Base-by-base conservation (phyloP, 2,888 invertebrate genomes). In the Linhomoeus sp. region DNA sequence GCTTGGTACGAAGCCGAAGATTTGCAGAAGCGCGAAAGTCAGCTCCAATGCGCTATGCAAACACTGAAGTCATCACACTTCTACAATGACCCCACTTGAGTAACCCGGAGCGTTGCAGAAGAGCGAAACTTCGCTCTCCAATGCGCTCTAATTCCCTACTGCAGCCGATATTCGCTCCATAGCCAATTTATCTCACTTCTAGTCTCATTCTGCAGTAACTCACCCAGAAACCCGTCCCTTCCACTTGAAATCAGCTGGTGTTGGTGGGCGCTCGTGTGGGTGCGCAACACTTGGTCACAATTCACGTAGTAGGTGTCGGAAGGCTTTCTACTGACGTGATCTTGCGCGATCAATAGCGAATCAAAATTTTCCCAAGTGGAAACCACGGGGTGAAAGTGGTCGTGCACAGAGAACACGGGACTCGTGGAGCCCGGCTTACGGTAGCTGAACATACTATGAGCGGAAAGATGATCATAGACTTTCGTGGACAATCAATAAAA, bases 191-290 rank as follows among this genome's bases (percentile, higher is more conserved):
- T 15, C 15, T 9, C 15, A 33, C 12, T 9, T 33, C 12, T 33
- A 9, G 15, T 12, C 12, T 33, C 9, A 33, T 12, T n/a, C 38
- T n/a, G 12, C n/a, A 38, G 40, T 12, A 3, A 12, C 15, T 20
- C 17, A 19, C 14, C 15, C 14, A 19, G 40, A 9, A 41, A 25
- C 3, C 5, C n/a, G 25, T 25, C 25, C n/a, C 3, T 20, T 20
- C 43, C 80, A 75, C 47, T 7, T 5, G 74, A 71, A 26, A 94
- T 77, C 29, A 92, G 68, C 59, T 90, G 86, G 25, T 76, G 71
- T 65, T 92, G 88, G 69, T 94, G 90, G 1, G 88, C 88, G 2
- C 88, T 88, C 58, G 84, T 87, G 61, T 94, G 94, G 0, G 84
- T 82, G 46, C 94, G 70, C 23, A 97, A 68, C 56, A 97, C 69